These are phyloP conservation scores for Indicator indicator DNA, from an alignment of 2,113 vertebrate species.

Conservation along the genomic window DNA sequence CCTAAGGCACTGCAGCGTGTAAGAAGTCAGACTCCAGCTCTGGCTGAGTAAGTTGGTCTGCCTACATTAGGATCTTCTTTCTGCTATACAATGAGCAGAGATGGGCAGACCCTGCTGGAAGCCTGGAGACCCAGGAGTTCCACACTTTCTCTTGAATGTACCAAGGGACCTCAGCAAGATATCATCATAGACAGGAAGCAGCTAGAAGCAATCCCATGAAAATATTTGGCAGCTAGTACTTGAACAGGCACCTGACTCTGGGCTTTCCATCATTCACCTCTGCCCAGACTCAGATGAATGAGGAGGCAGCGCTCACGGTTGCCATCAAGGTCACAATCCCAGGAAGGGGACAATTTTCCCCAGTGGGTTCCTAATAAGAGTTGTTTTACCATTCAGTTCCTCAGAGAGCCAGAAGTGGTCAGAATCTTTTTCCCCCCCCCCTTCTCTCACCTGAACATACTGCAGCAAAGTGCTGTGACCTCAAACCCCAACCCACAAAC, in stretches of 20 bases:
- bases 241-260: conserved; percentile 11
- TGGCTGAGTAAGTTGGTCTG: not conserved
- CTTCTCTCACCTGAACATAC: not conserved
- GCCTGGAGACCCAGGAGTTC: not conserved
- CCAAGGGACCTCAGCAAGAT: not conserved
- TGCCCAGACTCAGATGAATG: not conserved
- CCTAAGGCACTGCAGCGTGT: conserved; percentile 9
- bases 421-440: not conserved
- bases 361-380: not conserved
- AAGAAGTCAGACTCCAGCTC: not conserved
- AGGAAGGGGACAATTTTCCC: not conserved
- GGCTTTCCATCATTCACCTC: not conserved
- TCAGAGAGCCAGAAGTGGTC: not conserved
- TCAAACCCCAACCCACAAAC: not conserved
- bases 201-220: conserved; percentile 30
- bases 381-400: not conserved
- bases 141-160: not conserved
- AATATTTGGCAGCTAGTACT: not conserved
- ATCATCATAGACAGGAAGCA: not conserved
- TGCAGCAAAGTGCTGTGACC: not conserved
- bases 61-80: not conserved
- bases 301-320: not conserved
- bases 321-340: not conserved
- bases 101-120: not conserved
- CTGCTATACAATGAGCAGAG: not conserved